Evolutionary conservation across 1,140 invertebrate genomes (phyloP), one percentile per base, ranked within the genome.

Genomic region (Panonychus citri): DNA sequence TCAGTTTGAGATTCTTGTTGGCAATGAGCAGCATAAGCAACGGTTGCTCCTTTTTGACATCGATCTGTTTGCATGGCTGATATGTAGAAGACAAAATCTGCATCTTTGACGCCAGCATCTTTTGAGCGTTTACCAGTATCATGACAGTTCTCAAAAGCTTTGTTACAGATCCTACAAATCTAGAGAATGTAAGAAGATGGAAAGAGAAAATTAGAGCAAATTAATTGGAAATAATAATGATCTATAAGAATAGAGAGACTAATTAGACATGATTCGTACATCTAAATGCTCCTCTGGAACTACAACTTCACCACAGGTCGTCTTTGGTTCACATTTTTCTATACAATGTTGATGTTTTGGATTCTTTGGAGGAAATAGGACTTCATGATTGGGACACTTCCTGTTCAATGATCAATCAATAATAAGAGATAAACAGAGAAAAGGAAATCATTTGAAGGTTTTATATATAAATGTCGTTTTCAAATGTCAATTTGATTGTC

Each of bases 61-160:
- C 90, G 74, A 62, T 86, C 81, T 0, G 91, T 93, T 65, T 90
- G 79, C 65, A 88, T 78, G 0, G 93, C 89, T 17, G 89, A 94
- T 13, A 98, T 85, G 69, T 97, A 98, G 62, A 99, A 82, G 12
- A 98, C 80, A 72, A 98, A 98, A 71, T 97, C 90, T 0, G 88
- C 81, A 61, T 83, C 78, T 48, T 76, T 72, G 24, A 96, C 85
- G 0, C 91, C 89, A 7, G 68, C 62, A 64, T 43, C 50, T 17
- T 24, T 24, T 37, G 17, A 7, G 4, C 72, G 70, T 68, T 72
- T 63, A 66, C 48, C 26, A 54, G 68, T 69, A 34, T 71, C 70
- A 17, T 78, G 71, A 65, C 86, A 90, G 64, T 82, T 76, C 64
- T 82, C 81, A 0, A 85, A 86, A 0, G 81, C 80, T 27, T 78